A percentile compares a stretch with the other conserved stretches of the same genome.
Conservation (phyloP, 2,113 vertebrate species). For the Sinocyclocheilus grahami region DNA sequence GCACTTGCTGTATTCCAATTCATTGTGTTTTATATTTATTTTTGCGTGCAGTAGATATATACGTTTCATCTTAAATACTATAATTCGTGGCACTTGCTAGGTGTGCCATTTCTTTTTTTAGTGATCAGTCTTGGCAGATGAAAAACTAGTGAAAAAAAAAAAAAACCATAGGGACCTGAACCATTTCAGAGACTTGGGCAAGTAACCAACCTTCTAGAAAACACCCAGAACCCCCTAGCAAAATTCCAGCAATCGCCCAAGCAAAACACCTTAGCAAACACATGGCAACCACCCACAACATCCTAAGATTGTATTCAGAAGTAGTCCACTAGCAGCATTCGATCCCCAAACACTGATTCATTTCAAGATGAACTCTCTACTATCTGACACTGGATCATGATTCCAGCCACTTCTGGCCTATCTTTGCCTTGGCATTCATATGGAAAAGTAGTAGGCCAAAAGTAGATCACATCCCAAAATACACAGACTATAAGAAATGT, state of each 20-base stretch:
- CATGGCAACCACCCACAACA: background rate
- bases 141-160: slow-evolving; percentile 1
- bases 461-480: background rate
- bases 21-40: background rate
- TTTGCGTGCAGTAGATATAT: background rate
- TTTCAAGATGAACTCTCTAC: background rate
- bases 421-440: background rate
- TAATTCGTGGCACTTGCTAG: background rate
- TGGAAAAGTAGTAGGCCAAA: background rate
- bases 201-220: background rate
- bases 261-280: background rate
- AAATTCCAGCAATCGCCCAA: background rate
- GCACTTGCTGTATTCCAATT: background rate
- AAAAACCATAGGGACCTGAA: background rate
- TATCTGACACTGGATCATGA: slow-evolving; percentile 1
- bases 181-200: background rate
- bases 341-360: background rate
- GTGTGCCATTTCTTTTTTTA: background rate
- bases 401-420: background rate
- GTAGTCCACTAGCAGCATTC: background rate
- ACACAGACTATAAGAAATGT: background rate
- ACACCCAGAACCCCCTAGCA: background rate
- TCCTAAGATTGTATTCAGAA: background rate
- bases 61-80: background rate
- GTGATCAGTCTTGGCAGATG: background rate